phyloP scores from a whole-genome alignment of 2,113 vertebrate genomes.

The Chauna torquata region DNA sequence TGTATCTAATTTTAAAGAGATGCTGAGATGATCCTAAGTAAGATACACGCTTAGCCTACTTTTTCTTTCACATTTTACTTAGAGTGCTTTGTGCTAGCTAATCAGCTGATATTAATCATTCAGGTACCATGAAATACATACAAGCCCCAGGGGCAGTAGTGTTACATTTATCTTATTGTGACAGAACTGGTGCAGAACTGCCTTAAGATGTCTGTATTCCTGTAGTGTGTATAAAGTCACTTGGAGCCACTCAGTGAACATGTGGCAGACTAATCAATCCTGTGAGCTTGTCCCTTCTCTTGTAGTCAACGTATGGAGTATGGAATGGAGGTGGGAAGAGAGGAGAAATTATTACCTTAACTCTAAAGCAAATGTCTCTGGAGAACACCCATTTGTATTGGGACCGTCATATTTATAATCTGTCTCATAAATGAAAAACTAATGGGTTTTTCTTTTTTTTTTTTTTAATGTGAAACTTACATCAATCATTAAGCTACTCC shows the following conservation, averaged over 20 bases:
- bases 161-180: slow-evolving; percentile 56
- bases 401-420: background rate
- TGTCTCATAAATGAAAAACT: background rate
- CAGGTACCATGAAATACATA: background rate
- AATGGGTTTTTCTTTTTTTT: background rate
- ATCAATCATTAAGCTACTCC: background rate
- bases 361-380: background rate
- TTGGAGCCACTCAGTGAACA: slow-evolving; percentile 1
- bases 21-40: background rate
- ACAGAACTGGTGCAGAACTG: slow-evolving; percentile 60
- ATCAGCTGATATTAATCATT: slow-evolving; percentile 62
- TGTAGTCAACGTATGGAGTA: background rate
- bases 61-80: slow-evolving; percentile 28
- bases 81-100: slow-evolving; percentile 24
- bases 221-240: slow-evolving; percentile 3
- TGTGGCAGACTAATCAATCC: slow-evolving; percentile 26
- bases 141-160: background rate
- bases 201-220: slow-evolving; percentile 28
- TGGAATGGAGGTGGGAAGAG: background rate
- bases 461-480: background rate
- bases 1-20: slow-evolving; percentile 22
- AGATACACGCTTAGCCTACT: slow-evolving; percentile 20
- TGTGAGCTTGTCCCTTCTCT: background rate
- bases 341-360: background rate
- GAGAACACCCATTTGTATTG: background rate